phyloP scores from a whole-genome alignment of 1,140 invertebrate species.

The silkworm (Bombyx mori) region DNA sequence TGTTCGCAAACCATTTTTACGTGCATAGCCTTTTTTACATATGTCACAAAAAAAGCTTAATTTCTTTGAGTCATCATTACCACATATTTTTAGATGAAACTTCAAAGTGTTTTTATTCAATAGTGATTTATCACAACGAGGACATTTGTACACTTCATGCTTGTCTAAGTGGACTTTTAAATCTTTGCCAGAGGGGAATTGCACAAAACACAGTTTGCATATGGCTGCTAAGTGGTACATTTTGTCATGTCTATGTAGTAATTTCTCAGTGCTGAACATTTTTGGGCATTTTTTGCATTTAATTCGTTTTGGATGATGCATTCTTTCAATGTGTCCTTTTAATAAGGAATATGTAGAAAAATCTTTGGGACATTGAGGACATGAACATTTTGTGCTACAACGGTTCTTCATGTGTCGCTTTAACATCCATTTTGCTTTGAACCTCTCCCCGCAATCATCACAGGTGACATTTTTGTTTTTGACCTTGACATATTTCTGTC shows the following conservation, averaged over 20 bases:
- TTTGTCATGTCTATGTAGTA: constrained; percentile 35
- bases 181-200: constrained; percentile 36
- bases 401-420: constrained; percentile 33
- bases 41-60: constrained; percentile 46
- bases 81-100: constrained; percentile 34
- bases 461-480: constrained; percentile 24
- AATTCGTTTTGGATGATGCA: constrained; percentile 42
- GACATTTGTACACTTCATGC: constrained; percentile 32
- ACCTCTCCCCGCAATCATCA: constrained; percentile 32
- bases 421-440: constrained; percentile 21
- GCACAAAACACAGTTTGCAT: constrained; percentile 40
- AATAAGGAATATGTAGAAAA: constrained; percentile 30
- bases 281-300: constrained; percentile 40
- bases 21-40: constrained; percentile 37
- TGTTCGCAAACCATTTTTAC: constrained; percentile 36
- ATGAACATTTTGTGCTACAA: constrained; percentile 23
- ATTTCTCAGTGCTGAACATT: constrained; percentile 40
- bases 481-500: constrained; percentile 21
- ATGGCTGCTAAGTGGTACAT: constrained; percentile 28
- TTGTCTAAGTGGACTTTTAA: constrained; percentile 35
- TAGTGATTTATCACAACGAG: constrained; percentile 31
- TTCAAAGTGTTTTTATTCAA: constrained; percentile 30
- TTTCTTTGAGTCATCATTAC: constrained; percentile 16
- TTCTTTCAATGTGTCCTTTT: constrained; percentile 35
- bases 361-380: constrained; percentile 35